Percentiles rank a stretch among this genome's conserved stretches.
Conservation (phyloP, 1,140 invertebrate genomes). For the Camponotus pennsylvanicus region DNA sequence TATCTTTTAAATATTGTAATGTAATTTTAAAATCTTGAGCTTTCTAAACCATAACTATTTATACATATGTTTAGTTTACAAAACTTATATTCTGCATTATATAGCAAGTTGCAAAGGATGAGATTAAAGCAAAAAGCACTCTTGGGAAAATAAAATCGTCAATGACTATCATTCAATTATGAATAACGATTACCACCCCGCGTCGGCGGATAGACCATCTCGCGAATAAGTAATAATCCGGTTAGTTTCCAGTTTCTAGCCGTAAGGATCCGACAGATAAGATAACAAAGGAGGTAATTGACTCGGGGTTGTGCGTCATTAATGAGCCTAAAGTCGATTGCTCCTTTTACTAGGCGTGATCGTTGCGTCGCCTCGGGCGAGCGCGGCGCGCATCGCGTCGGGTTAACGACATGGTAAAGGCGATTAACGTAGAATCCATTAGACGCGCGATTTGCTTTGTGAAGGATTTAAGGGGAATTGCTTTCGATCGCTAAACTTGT, state of each 20-base stretch:
- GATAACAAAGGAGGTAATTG: slow-evolving; percentile 65
- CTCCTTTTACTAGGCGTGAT: slow-evolving; percentile 49
- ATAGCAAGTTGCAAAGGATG: not conserved
- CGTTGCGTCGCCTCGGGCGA: slow-evolving; percentile 33
- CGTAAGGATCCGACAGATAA: slow-evolving; percentile 60
- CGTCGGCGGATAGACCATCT: not conserved
- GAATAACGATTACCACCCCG: slow-evolving; percentile 8
- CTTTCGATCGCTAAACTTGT: slow-evolving; percentile 59
- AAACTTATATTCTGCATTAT: not conserved
- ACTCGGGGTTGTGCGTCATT: slow-evolving; percentile 64
- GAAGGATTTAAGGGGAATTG: slow-evolving; percentile 55
- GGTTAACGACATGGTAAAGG: slow-evolving; percentile 51
- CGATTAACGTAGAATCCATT: slow-evolving; percentile 66
- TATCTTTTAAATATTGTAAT: not conserved
- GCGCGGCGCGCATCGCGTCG: slow-evolving; percentile 47
- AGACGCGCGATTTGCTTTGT: slow-evolving; percentile 61
- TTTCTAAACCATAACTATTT: not conserved
- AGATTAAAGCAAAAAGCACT: not conserved
- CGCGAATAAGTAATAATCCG: slow-evolving; percentile 45
- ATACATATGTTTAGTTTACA: not conserved
- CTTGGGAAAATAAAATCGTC: not conserved
- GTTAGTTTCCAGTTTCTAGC: slow-evolving; percentile 32
- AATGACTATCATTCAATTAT: not conserved
- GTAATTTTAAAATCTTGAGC: not conserved
- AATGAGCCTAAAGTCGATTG: slow-evolving; percentile 65